Base-by-base conservation (phyloP, 2,797 vertebrate species). In the Scarus forsteni region DNA sequence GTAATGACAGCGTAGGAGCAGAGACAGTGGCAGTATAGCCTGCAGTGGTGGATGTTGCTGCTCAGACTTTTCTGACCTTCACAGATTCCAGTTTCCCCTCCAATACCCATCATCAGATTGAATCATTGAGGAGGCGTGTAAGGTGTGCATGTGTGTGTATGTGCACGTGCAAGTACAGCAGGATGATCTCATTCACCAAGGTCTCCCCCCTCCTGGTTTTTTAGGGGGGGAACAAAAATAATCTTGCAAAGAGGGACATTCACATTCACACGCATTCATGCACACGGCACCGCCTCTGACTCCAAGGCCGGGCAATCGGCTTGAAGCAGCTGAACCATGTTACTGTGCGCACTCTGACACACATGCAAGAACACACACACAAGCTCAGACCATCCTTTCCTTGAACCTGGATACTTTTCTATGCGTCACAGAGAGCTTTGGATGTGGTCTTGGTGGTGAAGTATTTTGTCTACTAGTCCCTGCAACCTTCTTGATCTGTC, bases 51-150 rank as follows among this genome's bases (percentile, higher is more conserved):
- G 81, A 86, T 84, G 82, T 86, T 83, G 86, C 80, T 66, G 70
- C 69, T 87, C 84, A 85, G 79, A 87, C 72, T 85, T 86, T 85
- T 73, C 66, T 89, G 88, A 93, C 91, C 92, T 92, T 92, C 88
- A 91, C 78, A 88, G 80, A 84, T 87, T 84, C 79, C 82, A 78
- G 76, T 78, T 83, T 90, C 83, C 81, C 77, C 87, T 86, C 86
- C 85, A 76, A 83, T 81, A 79, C 76, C 86, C 81, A 90, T 91
- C 85, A 85, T 91, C 79, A 79, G 84, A 88, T 90, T 91, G 84
- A 88, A 90, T 91, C 82, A 83, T 79, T 56, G 74, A 74, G 85
- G 77, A 75, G 84, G 80, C 51, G 66, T 79, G 84, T 68, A 66
- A 68, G 39, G 58, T 72, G 66, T 43, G 55, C 48, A 70, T 49